A percentile compares a stretch with the other conserved stretches of the same genome.
These are phyloP conservation scores for Drosophila jambulina DNA, from an alignment of 1,140 invertebrate genomes.

Conservation along the genomic window DNA sequence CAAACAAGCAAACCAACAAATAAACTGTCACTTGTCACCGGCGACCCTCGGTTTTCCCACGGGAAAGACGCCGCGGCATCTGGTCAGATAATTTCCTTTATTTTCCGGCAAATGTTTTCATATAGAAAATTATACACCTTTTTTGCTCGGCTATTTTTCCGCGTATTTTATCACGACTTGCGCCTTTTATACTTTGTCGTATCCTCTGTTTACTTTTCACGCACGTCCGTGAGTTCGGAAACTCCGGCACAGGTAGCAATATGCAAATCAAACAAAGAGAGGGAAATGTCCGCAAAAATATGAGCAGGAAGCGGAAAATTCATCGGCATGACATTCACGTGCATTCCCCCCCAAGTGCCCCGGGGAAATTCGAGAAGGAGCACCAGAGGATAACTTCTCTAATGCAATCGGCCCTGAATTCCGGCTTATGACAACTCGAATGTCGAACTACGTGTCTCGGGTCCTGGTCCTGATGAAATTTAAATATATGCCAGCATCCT, in stretches of 20 bases:
- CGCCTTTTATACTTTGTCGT: slow-evolving; percentile 51
- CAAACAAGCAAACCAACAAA: slow-evolving; percentile 70
- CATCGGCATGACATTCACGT: slow-evolving; percentile 71
- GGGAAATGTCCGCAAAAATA: slow-evolving; percentile 32
- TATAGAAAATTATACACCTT: slow-evolving; percentile 8
- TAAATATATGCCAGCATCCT: slow-evolving; percentile 32
- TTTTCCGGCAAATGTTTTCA: slow-evolving; percentile 72
- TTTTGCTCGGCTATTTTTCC: slow-evolving; percentile 71
- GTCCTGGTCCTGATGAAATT: slow-evolving; percentile 34
- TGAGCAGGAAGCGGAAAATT: slow-evolving; percentile 18
- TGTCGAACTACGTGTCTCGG: slow-evolving; percentile 39
- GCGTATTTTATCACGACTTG: slow-evolving; percentile 72
- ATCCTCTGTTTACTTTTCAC: slow-evolving; percentile 54
- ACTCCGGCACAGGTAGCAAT: slow-evolving; percentile 71
- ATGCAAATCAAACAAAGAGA: slow-evolving; percentile 74
- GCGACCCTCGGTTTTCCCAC: slow-evolving; percentile 28
- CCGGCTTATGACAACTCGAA: slow-evolving; percentile 41
- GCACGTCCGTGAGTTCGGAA: slow-evolving; percentile 30
- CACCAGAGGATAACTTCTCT: slow-evolving; percentile 29
- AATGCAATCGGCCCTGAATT: slow-evolving; percentile 63
- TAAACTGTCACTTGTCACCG: slow-evolving; percentile 76
- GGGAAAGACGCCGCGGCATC: slow-evolving; percentile 25
- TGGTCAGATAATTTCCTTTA: slow-evolving; percentile 81
- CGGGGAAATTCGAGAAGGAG: slow-evolving; percentile 29
- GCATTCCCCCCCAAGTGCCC: slow-evolving; percentile 40